Evolutionary conservation across 2,797 vertebrate species (phyloP), one percentile per base, ranked within the genome.

Genomic region (Sciurus carolinensis): DNA sequence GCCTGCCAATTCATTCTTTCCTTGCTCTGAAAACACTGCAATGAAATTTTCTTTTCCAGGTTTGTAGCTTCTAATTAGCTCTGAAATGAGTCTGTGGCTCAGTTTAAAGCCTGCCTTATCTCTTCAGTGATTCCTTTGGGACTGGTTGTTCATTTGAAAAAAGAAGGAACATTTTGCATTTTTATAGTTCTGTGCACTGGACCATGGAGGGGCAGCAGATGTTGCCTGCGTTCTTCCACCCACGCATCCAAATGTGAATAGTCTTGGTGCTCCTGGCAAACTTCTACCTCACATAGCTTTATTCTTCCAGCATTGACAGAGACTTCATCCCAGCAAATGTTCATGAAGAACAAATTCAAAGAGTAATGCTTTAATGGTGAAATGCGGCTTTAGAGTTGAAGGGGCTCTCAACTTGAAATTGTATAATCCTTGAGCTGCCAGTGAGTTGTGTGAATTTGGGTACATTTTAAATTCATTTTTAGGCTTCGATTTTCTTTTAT

Each of bases 151-250:
- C 92, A 96, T 97, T 73, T 73, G 59, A 57, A 71, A 83, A 91
- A 87, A 82, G 44, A 62, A 24, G 91, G 69, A 96, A 97, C 88
- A 96, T 85, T 97, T 95, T 97, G 89, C 90, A 96, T 97, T 97
- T 96, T 96, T 95, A 91, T 88, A 85, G 72, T 94, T 96, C 92
- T 97, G 94, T 93, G 83, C 89, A 30, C 91, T 90, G 94, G 96
- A 95, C 96, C 91, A 30, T 83, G 79, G 96, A 96, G 91, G 80
- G 87, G 81, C 91, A 96, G 94, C 97, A 98, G 97, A 96, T 98
- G 97, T 96, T 97, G 71, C 91, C 93, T 90, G 52, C 59, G 26
- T 87, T 86, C 62, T 89, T 42, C 89, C 73, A 47, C 95, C 97
- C 81, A 94, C 77, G 0, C 50, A 92, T 86, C 81, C 79, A 91